Conservation (phyloP, 2,888 invertebrate species). For the Drosophila leonis region DNA sequence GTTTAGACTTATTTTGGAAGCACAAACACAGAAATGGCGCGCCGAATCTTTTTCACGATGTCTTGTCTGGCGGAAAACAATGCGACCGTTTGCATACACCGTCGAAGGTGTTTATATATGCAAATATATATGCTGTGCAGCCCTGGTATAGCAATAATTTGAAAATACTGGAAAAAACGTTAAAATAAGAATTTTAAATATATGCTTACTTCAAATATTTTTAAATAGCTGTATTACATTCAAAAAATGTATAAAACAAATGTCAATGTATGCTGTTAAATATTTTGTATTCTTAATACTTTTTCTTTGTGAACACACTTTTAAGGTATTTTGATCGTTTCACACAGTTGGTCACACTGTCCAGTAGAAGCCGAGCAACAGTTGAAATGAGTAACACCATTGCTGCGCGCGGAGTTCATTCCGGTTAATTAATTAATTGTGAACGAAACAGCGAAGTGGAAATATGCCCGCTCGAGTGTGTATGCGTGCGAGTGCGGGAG, state of each 20-base stretch:
- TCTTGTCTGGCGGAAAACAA: conserved; percentile 27
- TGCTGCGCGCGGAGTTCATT: conserved; percentile 47
- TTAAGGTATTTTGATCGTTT: conserved; percentile 5
- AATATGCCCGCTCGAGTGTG: conserved; percentile 51
- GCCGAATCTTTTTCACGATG: conserved; percentile 70
- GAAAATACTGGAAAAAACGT: conserved; percentile 17
- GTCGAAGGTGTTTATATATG: background rate
- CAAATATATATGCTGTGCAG: background rate
- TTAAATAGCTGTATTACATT: background rate
- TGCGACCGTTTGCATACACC: conserved; percentile 20
- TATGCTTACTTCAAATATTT: background rate
- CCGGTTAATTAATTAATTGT: conserved; percentile 69
- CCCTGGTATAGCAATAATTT: background rate
- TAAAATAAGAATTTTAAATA: background rate
- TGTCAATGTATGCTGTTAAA: background rate
- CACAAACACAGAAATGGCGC: conserved; percentile 69
- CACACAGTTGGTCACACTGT: conserved; percentile 33
- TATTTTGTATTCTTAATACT: background rate
- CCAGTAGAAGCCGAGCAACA: conserved; percentile 48
- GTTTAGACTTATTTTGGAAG: background rate
- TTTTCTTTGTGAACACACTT: background rate
- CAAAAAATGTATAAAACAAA: background rate
- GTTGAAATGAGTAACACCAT: conserved; percentile 37
- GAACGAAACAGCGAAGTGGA: conserved; percentile 60
- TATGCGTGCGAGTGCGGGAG: conserved; percentile 53